Conservation (phyloP, 2,113 vertebrate genomes). For the Coptodon rendalli region DNA sequence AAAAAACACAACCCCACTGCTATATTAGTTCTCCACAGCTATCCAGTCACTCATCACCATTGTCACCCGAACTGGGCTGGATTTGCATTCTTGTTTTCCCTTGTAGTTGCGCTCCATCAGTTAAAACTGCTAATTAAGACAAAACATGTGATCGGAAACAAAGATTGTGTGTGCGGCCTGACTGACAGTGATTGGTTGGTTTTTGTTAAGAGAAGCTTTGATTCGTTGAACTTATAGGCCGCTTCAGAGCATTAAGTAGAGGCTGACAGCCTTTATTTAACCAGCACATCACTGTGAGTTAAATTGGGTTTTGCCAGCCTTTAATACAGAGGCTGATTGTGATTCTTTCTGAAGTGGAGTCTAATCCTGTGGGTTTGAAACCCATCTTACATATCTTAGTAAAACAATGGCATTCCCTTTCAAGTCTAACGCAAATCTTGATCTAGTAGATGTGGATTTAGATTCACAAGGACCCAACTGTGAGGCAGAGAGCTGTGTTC, state of each 20-base stretch:
- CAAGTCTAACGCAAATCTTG: background rate
- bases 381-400: background rate
- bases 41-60: background rate
- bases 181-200: background rate
- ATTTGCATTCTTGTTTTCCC: background rate
- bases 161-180: background rate
- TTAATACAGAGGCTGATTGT: background rate
- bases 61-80: accelerated
- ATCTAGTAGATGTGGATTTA: background rate
- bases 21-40: background rate
- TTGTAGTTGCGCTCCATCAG: background rate
- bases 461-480: background rate
- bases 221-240: background rate
- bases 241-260: background rate
- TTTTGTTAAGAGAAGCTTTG: background rate
- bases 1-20: background rate
- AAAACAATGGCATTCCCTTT: background rate
- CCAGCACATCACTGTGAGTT: background rate
- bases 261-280: background rate
- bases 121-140: background rate
- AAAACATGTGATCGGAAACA: background rate
- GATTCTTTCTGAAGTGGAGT: background rate
- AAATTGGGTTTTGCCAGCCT: background rate
- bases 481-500: background rate
- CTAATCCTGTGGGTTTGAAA: background rate